These are phyloP conservation scores for Rotaria socialis DNA, from an alignment of 2,888 invertebrate species.

Conservation along the genomic window DNA sequence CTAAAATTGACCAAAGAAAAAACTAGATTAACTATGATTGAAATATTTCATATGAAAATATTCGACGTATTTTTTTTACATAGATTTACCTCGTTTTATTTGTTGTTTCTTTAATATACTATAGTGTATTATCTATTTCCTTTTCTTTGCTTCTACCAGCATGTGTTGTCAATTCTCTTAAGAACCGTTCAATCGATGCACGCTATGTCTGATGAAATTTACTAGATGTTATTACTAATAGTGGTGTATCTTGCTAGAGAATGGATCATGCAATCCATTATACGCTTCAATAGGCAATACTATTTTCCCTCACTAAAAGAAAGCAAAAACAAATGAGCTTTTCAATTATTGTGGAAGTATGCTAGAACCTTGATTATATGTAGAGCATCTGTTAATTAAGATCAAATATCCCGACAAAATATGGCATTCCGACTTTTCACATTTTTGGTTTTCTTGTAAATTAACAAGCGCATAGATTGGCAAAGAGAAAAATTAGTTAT, in stretches of 20 bases:
- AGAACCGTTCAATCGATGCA: neutral
- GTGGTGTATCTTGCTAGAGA: neutral
- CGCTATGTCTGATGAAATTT: neutral
- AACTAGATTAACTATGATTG: neutral
- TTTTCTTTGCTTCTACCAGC: neutral
- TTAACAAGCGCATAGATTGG: neutral
- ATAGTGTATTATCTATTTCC: neutral
- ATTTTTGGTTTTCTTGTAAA: neutral
- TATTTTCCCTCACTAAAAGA: too few species aligned
- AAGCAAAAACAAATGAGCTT: neutral
- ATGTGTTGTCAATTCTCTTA: neutral
- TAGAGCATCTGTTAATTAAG: neutral
- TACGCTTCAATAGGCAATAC: neutral
- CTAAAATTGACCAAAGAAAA: too few species aligned
- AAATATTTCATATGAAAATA: neutral
- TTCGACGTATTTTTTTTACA: neutral
- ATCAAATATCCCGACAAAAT: neutral
- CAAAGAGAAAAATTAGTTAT: neutral
- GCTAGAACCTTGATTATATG: neutral
- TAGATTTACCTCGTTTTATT: neutral
- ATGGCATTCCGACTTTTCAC: neutral
- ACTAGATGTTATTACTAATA: neutral
- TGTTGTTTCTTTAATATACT: neutral
- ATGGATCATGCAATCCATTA: neutral
- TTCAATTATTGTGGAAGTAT: neutral